Base-by-base conservation (phyloP, 2,113 vertebrate species). In the Tupaia chinensis region DNA sequence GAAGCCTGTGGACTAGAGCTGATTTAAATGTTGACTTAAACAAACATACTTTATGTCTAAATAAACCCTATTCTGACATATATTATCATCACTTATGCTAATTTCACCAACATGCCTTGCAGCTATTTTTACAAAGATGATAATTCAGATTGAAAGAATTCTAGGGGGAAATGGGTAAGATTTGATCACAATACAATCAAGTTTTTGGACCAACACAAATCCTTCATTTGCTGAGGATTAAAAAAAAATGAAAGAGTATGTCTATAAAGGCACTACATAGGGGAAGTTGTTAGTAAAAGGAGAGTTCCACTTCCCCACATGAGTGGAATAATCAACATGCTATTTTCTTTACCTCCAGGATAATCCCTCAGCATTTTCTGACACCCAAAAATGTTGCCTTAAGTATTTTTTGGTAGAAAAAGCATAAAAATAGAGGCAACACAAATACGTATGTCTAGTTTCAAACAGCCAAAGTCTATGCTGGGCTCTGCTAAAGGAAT, bases 61-160 rank as follows among this genome's bases (percentile, higher is more conserved):
- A 97, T 84, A 97, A 91, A 97, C 88, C 69, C 85, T 91, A 58
- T 97, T 95, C 94, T 98, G 97, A 94, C 97, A 95, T 92, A 81
- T 82, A 91, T 92, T 94, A 95, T 96, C 94, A 95, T 91, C 96
- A 96, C 96, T 96, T 96, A 91, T 65, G 82, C 78, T 96, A 96
- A 95, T 94, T 98, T 96, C 94, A 84, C 86, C 96, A 97, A 97
- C 95, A 97, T 97, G 96, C 95, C 97, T 95, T 72, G 96, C 58
- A 97, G 96, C 94, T 97, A 97, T 96, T 97, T 97, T 96, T 96
- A 77, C 68, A 93, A 95, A 95, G 87, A 95, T 63, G 72, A 73
- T 91, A 63, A 79, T 95, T 97, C 88, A 63, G 85, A 96, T 68
- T 85, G 88, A 88, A 97, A 87, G 68, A 90, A 77, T 88, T 93